Conservation (phyloP, 2,113 vertebrate genomes). For the Microtus ochrogaster region DNA sequence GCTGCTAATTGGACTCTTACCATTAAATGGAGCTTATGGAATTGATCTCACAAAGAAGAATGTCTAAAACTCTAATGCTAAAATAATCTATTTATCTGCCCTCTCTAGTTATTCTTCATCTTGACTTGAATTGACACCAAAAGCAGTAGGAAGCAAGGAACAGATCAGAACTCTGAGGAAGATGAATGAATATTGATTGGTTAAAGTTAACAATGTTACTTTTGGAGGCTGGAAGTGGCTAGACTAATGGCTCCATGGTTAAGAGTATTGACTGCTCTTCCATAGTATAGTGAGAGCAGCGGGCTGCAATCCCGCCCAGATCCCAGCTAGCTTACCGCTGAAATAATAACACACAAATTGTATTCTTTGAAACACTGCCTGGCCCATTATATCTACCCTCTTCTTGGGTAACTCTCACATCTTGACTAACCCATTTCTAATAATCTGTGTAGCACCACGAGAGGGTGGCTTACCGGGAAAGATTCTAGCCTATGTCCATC, state of each 20-base stretch:
- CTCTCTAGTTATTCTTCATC: not conserved
- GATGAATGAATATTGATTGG: not conserved
- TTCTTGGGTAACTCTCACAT: too few species aligned
- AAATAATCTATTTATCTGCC: constrained; percentile 12
- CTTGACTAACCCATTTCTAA: too few species aligned
- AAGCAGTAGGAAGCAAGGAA: not conserved
- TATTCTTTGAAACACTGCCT: too few species aligned
- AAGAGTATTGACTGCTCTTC: not conserved
- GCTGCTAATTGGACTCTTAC: constrained; percentile 11
- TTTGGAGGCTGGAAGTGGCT: not conserved
- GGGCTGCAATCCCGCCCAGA: too few species aligned
- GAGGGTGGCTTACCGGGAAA: too few species aligned
- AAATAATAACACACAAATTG: too few species aligned
- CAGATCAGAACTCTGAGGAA: not conserved
- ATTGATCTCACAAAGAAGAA: constrained; percentile 21
- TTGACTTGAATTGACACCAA: not conserved
- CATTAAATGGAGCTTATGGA: constrained; percentile 52
- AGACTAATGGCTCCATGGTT: not conserved
- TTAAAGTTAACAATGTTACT: not conserved
- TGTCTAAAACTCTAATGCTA: not conserved
- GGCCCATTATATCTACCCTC: too few species aligned
- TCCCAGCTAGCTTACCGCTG: too few species aligned
- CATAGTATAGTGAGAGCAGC: too few species aligned
- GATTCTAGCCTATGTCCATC: too few species aligned
- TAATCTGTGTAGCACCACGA: too few species aligned